phyloP scores from a whole-genome alignment of 2,113 vertebrate species.

The Pycnonotus jocosus region DNA sequence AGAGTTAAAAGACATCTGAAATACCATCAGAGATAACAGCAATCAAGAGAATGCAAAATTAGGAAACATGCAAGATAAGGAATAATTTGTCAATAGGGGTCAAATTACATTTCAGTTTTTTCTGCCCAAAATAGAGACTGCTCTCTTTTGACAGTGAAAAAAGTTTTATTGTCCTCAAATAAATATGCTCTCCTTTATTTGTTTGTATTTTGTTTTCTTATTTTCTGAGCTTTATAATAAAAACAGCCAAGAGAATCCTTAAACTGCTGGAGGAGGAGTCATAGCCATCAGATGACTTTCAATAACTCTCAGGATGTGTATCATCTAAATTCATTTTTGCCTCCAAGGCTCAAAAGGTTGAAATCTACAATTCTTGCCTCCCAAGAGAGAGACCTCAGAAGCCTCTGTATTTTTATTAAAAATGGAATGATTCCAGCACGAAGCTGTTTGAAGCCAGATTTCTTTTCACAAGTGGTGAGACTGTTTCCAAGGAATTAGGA shows the following conservation, averaged over 20 bases:
- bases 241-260: not conserved
- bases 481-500: not conserved
- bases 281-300: not conserved
- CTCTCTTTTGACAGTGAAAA: not conserved
- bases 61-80: not conserved
- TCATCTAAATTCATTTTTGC: not conserved
- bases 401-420: not conserved
- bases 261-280: not conserved
- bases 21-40: not conserved
- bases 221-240: not conserved
- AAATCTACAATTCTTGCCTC: not conserved
- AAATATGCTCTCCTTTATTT: not conserved
- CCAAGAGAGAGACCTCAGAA: not conserved
- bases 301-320: not conserved
- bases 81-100: not conserved
- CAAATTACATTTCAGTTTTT: not conserved
- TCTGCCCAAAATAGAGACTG: not conserved
- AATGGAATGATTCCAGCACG: not conserved
- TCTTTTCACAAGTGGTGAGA: not conserved
- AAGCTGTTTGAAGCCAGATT: not conserved
- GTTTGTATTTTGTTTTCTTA: too few species aligned
- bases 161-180: not conserved
- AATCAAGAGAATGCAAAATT: not conserved
- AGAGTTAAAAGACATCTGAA: constrained; percentile 32
- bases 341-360: not conserved